phyloP scores from a whole-genome alignment of 2,797 vertebrate species.

The Knipowitschia caucasica region DNA sequence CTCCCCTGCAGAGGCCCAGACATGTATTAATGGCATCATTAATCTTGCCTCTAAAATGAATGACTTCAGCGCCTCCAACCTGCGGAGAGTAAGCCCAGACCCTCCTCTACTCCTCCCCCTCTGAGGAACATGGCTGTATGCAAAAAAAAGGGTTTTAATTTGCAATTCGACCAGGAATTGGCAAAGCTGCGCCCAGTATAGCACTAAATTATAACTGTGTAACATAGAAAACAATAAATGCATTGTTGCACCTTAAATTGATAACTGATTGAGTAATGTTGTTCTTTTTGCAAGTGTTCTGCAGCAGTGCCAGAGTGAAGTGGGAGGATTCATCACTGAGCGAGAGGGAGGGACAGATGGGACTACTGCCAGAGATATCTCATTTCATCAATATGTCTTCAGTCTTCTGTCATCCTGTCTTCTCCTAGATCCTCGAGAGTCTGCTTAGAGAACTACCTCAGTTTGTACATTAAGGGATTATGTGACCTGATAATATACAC shows the following conservation, averaged over 20 bases:
- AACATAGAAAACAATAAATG: not conserved
- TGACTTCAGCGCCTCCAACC: slow-evolving; percentile 62
- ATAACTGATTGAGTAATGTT: not conserved
- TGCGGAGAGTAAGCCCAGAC: slow-evolving; percentile 33
- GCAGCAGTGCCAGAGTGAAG: slow-evolving; percentile 4
- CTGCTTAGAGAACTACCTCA: slow-evolving; percentile 34
- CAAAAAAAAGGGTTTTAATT: slow-evolving; percentile 39
- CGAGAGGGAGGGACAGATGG: slow-evolving; percentile 54
- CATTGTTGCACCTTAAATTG: not conserved
- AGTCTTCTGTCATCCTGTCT: slow-evolving; percentile 42
- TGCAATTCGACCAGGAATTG: slow-evolving; percentile 45
- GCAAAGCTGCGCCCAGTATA: slow-evolving; percentile 22
- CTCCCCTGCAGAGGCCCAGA: slow-evolving; percentile 55
- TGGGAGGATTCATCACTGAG: slow-evolving; percentile 46
- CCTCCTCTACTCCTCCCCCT: slow-evolving; percentile 8
- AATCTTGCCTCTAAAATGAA: slow-evolving; percentile 72
- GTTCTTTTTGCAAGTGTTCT: not conserved
- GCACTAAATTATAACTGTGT: not conserved
- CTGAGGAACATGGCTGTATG: slow-evolving; percentile 41
- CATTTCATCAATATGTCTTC: slow-evolving; percentile 66
- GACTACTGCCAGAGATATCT: slow-evolving; percentile 47
- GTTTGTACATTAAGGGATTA: slow-evolving; percentile 19
- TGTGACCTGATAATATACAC: slow-evolving; percentile 13
- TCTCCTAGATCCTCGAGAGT: slow-evolving; percentile 41
- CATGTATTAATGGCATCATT: slow-evolving; percentile 72